Evolutionary conservation across 2,797 vertebrate genomes (phyloP).

Genomic region (Lindbergichthys nudifrons): DNA sequence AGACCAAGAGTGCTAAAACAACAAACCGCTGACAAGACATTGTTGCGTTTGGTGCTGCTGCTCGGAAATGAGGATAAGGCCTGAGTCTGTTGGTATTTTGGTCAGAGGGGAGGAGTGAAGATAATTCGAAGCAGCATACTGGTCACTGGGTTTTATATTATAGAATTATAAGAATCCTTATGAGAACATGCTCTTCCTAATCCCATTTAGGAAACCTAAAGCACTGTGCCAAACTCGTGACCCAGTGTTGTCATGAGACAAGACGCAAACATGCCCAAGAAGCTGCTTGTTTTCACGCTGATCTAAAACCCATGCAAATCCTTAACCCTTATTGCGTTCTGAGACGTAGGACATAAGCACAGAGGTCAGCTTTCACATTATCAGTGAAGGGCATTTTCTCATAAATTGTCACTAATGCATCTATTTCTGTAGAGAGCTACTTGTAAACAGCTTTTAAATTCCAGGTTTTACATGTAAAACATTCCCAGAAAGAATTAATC

Average conservation of each 20-base stretch:
- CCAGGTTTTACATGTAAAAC: not conserved
- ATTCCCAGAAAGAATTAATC: not conserved
- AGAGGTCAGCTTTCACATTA: not conserved
- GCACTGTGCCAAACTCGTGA: conserved; percentile 50
- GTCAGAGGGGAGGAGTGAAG: conserved; percentile 72
- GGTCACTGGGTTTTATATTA: conserved; percentile 63
- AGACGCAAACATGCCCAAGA: conserved; percentile 44
- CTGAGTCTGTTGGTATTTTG: conserved; percentile 49
- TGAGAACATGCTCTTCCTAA: conserved; percentile 70
- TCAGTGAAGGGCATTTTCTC: not conserved
- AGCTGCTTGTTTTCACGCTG: conserved; percentile 40
- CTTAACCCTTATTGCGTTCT: conserved; percentile 22
- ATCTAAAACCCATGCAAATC: conserved; percentile 71
- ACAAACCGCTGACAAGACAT: conserved; percentile 75
- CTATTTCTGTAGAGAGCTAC: conserved; percentile 13
- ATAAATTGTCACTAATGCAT: not conserved
- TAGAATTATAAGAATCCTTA: conserved; percentile 51
- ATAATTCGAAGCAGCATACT: conserved; percentile 65
- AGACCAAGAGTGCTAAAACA: conserved; percentile 68
- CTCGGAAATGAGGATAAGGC: conserved; percentile 50
- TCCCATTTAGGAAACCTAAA: conserved; percentile 72
- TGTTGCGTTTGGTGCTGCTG: conserved; percentile 34
- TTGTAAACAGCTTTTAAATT: not conserved
- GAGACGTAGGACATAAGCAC: not conserved
- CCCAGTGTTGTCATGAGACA: conserved; percentile 68